Base-by-base conservation (phyloP, 2,113 vertebrate genomes). In the Neotragus moschatus region DNA sequence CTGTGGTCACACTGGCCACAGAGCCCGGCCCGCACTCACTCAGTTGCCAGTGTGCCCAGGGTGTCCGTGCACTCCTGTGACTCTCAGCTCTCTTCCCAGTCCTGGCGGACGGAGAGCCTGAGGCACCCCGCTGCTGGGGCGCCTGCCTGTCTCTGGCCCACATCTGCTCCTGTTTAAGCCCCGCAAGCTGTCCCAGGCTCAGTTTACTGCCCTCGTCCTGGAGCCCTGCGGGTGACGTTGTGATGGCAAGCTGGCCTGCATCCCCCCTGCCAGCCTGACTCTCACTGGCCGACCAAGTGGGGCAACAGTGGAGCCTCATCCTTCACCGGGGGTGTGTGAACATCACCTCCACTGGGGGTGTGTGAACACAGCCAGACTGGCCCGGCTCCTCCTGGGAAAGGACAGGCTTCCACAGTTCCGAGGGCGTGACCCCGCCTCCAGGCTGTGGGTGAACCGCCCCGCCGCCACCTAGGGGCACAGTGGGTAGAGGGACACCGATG, bases 21-120 rank as follows among this genome's bases (percentile, higher is more conserved):
- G 43, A 16, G 73, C 25, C 73, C 0, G 0, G 75, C 45, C 43
- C 4, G 0, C 4, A 16, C 16, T 10, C 7, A 2, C 43, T 16
- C 26, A 28, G 43, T 2, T 8, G 26, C 43, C 75, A 77, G 4
- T 75, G 75, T 16, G 43, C 6, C 75, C 43, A 47, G 75, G 26
- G 28, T 0, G 6, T 10, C 43, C 3, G 3, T 28, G 43, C 39
- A 45, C 26, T 47, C 12, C 26, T 30, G 43, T 8, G 26, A 47
- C 26, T 16, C 26, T 47, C 14, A 7, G 75, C 39, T 7, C 12
- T 43, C 70, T 75, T 25, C 39, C 70, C 70, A 43, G 12, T 3
- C 39, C 70, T 43, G 39, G 70, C 1, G 39, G 23, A 26, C 3
- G 39, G 23, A 43, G 23, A 39, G 12, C 23, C 39, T 7, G 70